Base-by-base conservation (phyloP, 2,888 invertebrate genomes). In the Volucella zonaria region DNA sequence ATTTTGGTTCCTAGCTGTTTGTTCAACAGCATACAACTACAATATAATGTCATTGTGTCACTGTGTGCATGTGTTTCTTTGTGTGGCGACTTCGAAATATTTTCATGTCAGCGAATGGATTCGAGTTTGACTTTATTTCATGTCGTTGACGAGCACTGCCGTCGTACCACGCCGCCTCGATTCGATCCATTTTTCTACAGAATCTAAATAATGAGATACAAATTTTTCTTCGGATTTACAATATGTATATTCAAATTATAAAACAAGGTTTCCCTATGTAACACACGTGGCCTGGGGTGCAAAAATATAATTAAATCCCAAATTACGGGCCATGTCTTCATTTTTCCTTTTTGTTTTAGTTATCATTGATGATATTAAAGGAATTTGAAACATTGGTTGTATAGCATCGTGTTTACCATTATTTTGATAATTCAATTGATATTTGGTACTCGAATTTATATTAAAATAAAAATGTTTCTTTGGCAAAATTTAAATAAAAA, bases 141-240 rank as follows among this genome's bases (percentile, higher is more conserved):
- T 45, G 67, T 67, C 51, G 66, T 58, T 51, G 45, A 40, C 15
- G 59, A 61, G 38, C 58, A 23, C 51, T 18, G 43, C 47, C 18
- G 58, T 31, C 31, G 6, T 31, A 31, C 31, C 31, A 31, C 31
- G 31, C 31, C 31, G 6, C 31, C 6, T 18, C 45, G 66, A 67
- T 77, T 40, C 47, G 43, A 74, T 74, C 74, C 77, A 73, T 71
- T 68, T 79, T 70, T 52, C 74, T 78, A 15, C 47, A 40, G 43
- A 68, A 58, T 11, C 61, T 62, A 62, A 64, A 51, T 74, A 78
- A 82, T 79, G 82, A 82, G 79, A 82, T 82, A 82, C 82, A 82
- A 82, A 82, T 82, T 77, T 78, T 68, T 67, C 58, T 68, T 67
- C 58, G 62, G 62, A 71, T 76, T 76, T 81, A 58, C 47, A 70